A percentile compares a stretch with the other conserved stretches of the same genome.
Conservation (phyloP, 2,797 vertebrate genomes). For the Gymnopithys bicolor region DNA sequence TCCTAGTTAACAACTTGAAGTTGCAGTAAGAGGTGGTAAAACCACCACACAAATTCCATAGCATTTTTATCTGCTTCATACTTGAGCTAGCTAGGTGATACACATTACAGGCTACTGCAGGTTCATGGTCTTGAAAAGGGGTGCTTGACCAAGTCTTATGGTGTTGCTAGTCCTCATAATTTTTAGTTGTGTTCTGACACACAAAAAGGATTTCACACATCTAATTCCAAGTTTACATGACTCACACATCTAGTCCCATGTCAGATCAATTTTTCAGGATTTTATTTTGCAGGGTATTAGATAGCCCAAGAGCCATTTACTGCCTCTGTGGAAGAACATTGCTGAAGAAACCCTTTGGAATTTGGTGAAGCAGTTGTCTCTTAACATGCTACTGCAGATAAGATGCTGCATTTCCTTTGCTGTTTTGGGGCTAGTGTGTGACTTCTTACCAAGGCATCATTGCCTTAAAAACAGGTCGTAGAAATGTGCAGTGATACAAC, state of each 20-base stretch:
- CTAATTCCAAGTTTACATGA: neutral
- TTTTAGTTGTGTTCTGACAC: neutral
- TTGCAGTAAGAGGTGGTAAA: neutral
- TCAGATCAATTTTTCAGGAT: neutral
- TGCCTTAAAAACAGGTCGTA: neutral
- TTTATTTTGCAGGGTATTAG: neutral
- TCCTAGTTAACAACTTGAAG: neutral
- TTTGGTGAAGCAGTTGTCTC: neutral
- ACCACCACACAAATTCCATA: neutral
- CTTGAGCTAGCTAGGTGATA: neutral
- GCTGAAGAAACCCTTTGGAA: neutral
- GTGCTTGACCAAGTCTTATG: neutral
- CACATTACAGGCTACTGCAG: neutral
- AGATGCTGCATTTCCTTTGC: neutral
- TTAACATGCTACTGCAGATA: neutral
- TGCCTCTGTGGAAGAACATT: neutral
- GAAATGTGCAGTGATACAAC: accelerated
- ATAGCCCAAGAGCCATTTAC: neutral
- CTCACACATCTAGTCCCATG: neutral
- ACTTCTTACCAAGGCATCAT: neutral
- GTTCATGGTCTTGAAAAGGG: neutral
- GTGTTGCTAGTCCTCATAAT: neutral
- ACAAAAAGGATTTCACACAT: neutral
- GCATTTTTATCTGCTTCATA: neutral
- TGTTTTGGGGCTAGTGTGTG: neutral